Percentiles rank a stretch among this genome's conserved stretches.
These are phyloP conservation scores for Fopius arisanus DNA, from an alignment of 1,140 invertebrate species.

Conservation along the genomic window DNA sequence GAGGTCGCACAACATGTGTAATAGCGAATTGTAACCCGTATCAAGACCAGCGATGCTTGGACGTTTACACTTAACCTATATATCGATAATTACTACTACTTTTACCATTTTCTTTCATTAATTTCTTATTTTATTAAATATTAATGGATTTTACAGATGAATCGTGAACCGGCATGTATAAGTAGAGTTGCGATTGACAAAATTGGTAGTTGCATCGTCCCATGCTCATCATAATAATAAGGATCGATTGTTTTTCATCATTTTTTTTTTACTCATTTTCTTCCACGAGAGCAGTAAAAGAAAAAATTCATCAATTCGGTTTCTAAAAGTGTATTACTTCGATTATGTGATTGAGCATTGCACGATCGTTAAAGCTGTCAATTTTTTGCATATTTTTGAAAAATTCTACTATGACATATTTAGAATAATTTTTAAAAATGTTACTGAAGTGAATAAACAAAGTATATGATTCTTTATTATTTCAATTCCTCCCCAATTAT, in stretches of 20 bases:
- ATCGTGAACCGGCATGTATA: not conserved
- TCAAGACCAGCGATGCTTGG: constrained; percentile 66
- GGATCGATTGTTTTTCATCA: not conserved
- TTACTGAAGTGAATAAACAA: no score
- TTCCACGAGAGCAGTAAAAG: not conserved
- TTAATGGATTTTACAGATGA: constrained; percentile 36
- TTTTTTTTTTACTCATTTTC: not conserved
- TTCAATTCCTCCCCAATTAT: no score
- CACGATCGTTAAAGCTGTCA: not conserved
- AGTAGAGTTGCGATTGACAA: not conserved
- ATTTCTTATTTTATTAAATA: constrained; percentile 35
- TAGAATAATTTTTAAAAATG: no score
- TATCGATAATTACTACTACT: constrained; percentile 50
- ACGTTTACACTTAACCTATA: constrained; percentile 64
- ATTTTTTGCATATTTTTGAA: no score
- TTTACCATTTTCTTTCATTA: constrained; percentile 4
- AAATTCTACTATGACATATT: no score
- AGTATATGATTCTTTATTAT: no score
- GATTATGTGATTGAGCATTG: not conserved
- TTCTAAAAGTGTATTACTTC: not conserved
- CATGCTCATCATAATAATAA: not conserved
- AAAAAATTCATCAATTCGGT: not conserved
- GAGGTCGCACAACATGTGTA: not conserved
- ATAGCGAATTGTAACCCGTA: constrained; percentile 57
- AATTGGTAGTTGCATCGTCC: not conserved